These are phyloP conservation scores for Camelus dromedarius DNA, from an alignment of 2,113 vertebrate species.

Conservation along the genomic window DNA sequence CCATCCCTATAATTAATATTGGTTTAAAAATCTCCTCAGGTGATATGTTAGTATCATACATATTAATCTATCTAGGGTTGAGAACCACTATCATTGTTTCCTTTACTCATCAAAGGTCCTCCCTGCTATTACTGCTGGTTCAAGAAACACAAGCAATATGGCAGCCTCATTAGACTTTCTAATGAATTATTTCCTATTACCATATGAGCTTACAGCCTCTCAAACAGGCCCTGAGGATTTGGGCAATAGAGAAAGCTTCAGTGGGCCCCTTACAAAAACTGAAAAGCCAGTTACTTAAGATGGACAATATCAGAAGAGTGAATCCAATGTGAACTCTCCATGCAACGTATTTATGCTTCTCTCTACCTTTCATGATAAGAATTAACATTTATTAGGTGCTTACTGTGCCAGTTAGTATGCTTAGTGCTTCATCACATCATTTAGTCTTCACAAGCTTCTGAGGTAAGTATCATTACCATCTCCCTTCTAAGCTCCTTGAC, in stretches of 20 bases:
- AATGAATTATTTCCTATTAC: constrained; percentile 54
- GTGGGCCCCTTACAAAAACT: neutral
- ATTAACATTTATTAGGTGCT: constrained; percentile 36
- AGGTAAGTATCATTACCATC: neutral
- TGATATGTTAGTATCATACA: neutral
- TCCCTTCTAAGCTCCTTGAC: constrained; percentile 25
- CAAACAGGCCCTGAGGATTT: constrained; percentile 34
- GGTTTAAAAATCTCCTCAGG: constrained; percentile 14
- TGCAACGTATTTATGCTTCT: neutral
- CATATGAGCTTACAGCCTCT: constrained; percentile 24
- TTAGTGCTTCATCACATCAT: neutral
- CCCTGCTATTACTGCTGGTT: neutral
- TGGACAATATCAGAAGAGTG: neutral
- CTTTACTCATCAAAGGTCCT: constrained; percentile 45
- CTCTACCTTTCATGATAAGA: neutral
- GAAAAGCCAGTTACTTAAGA: constrained; percentile 25
- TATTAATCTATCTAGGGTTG: neutral
- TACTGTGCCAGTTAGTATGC: constrained; percentile 29
- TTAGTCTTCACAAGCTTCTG: constrained; percentile 40
- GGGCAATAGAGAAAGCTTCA: constrained; percentile 31
- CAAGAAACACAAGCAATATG: constrained; percentile 58
- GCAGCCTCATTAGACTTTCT: constrained; percentile 40
- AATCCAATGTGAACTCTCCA: neutral
- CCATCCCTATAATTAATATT: neutral
- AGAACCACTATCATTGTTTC: constrained; percentile 5